A percentile compares a stretch with the other conserved stretches of the same genome.
phyloP scores from a whole-genome alignment of 2,113 vertebrate genomes.

The Tyrannus savana region DNA sequence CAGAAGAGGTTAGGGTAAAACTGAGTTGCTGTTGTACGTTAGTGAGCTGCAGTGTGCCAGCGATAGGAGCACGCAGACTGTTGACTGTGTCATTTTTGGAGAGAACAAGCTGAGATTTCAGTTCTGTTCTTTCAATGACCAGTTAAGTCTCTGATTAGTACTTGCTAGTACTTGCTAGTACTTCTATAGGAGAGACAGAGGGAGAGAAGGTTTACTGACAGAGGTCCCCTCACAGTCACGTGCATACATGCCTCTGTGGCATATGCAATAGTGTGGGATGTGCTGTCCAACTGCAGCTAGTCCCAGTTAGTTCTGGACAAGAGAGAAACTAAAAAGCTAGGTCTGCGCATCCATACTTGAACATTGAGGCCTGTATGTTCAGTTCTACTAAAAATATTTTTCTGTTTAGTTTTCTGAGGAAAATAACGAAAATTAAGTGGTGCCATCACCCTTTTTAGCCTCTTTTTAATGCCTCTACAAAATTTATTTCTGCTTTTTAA shows the following conservation, averaged over 20 bases:
- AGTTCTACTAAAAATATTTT: not conserved
- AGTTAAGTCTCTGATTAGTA: not conserved
- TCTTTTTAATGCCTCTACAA: not conserved
- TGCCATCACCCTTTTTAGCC: not conserved
- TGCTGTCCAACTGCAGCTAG: not conserved
- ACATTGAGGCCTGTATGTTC: not conserved
- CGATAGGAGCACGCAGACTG: not conserved
- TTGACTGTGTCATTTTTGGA: not conserved
- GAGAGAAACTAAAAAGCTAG: not conserved
- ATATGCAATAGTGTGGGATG: fast-evolving
- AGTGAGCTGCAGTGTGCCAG: not conserved
- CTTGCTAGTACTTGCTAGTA: not conserved
- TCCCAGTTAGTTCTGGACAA: not conserved
- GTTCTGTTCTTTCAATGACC: not conserved
- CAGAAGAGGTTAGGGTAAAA: not conserved
- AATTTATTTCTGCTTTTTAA: not conserved
- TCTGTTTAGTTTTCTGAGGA: not conserved
- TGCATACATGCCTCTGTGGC: not conserved
- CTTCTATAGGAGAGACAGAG: not conserved
- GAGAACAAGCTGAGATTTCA: not conserved
- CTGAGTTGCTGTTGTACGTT: not conserved
- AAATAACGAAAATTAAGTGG: not conserved
- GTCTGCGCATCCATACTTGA: not conserved
- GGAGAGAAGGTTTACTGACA: not conserved
- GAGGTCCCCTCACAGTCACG: not conserved